Conservation (phyloP, 2,113 vertebrate species). For the Microtus montanus region DNA sequence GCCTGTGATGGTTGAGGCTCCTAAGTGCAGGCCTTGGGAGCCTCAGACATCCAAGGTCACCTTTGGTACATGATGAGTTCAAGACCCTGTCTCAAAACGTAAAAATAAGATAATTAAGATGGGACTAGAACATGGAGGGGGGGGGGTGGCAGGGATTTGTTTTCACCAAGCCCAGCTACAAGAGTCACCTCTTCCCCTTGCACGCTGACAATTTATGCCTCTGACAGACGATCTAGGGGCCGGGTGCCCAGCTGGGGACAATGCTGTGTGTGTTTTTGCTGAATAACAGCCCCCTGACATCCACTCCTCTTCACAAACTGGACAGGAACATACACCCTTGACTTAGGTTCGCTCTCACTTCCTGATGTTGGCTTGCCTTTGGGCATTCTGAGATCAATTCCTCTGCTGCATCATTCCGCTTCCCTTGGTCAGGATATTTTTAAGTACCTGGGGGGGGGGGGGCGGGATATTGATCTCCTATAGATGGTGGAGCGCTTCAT, state of each 20-base stretch:
- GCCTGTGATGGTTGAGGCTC: neutral
- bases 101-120: neutral
- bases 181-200: neutral
- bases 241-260: neutral
- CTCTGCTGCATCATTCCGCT: neutral
- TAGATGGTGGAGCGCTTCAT: neutral
- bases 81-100: neutral
- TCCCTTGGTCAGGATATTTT: neutral
- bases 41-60: neutral
- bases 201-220: neutral
- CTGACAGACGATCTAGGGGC: neutral
- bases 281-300: neutral
- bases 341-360: neutral
- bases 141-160: rapidly evolving
- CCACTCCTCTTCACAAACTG: neutral
- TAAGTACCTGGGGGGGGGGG: conserved; percentile 36
- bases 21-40: neutral
- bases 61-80: neutral
- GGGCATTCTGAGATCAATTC: neutral
- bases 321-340: neutral
- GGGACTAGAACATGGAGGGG: neutral
- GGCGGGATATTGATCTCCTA: conserved; percentile 21
- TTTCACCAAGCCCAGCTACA: neutral
- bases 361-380: neutral
- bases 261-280: too few relatives aligned